Conservation (phyloP, 2,113 vertebrate genomes). For the Murina feae region DNA sequence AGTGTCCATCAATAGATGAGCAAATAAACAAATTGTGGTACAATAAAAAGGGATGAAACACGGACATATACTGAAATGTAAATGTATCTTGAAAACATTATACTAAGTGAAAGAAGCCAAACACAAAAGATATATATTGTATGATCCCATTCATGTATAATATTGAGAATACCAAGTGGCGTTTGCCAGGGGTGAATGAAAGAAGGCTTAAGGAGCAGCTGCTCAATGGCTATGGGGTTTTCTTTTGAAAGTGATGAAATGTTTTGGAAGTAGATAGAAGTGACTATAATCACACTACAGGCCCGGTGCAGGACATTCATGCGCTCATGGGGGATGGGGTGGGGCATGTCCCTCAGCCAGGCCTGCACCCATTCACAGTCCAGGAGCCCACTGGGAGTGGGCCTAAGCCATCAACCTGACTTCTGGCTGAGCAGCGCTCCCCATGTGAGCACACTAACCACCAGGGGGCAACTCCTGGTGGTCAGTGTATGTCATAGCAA, state of each 20-base stretch:
- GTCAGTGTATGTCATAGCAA: too few species aligned
- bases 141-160: background rate
- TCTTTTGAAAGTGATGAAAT: background rate
- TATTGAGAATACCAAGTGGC: background rate
- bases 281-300: too few species aligned
- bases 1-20: background rate
- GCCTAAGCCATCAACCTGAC: too few species aligned
- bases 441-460: too few species aligned
- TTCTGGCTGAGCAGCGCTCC: too few species aligned
- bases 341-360: accelerated
- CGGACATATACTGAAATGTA: background rate
- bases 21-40: background rate
- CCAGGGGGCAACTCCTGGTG: too few species aligned
- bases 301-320: too few species aligned
- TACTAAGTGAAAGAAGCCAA: background rate
- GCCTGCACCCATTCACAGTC: too few species aligned
- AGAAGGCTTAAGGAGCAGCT: background rate
- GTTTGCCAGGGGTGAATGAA: background rate
- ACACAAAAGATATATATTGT: too few species aligned
- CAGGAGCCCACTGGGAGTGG: too few species aligned
- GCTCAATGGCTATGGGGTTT: background rate
- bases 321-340: too few species aligned
- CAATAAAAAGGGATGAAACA: background rate
- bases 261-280: background rate
- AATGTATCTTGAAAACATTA: background rate